Evolutionary conservation across 1,140 invertebrate species (phyloP), one percentile per base, ranked within the genome.

Genomic region (Pseudomyrmex sp.): DNA sequence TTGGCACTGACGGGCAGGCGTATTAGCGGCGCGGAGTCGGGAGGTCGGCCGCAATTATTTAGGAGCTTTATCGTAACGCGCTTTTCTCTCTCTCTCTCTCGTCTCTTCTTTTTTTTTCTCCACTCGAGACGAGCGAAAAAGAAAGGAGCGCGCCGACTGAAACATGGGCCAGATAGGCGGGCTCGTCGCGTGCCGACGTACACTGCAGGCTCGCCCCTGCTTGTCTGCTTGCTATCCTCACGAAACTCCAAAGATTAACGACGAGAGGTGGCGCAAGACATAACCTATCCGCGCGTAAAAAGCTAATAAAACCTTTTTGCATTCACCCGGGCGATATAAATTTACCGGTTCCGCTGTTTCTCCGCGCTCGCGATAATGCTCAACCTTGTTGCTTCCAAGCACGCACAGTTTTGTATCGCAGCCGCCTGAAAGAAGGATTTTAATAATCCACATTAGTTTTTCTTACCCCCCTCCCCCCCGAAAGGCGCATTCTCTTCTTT

Each of bases 231-330:
- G 79, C 86, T 90, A 91, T 90, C 89, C 90, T 91, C 90, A 91
- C 89, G 90, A 91, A 91, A 91, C 88, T 90, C 87, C 23, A 91
- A 91, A 91, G 90, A 91, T 91, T 91, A 91, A 91, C 90, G 90
- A 91, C 84, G 85, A 89, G 88, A 91, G 90, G 89, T 91, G 89
- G 90, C 88, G 90, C 90, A 84, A 91, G 90, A 91, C 90, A 91
- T 91, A 89, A 90, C 90, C 85, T 88, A 91, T 88, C 85, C 90
- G 77, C 87, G 86, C 85, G 87, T 91, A 89, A 89, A 90, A 89
- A 91, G 85, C 90, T 88, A 91, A 91, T 87, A 91, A 91, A 90
- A 90, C 87, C 85, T 91, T 91, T 90, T 91, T 91, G 88, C 88
- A 88, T 89, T 89, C 56, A 72, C 85, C 77, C 35, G 35, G 68